Evolutionary conservation across 2,113 vertebrate genomes (phyloP), one percentile per base, ranked within the genome.

Genomic region (Upupa epops): DNA sequence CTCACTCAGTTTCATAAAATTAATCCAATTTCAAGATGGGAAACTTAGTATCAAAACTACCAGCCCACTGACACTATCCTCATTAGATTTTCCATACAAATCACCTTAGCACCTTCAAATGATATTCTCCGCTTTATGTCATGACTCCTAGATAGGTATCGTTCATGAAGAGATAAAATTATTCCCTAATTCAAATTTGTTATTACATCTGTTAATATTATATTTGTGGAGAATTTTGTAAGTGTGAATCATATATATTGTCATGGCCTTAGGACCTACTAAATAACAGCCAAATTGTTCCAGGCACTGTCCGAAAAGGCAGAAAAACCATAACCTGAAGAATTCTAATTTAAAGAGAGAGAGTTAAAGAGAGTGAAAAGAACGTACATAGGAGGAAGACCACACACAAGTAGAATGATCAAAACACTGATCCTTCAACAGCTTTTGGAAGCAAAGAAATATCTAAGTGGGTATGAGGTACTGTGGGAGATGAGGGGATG

Each of bases 291-390:
- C 51, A 76, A 34, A 66, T 25, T 54, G 2, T 66, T 73, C 25
- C 21, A 77, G 37, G 17, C 17, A 46, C 6, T 72, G 22, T 72
- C 76, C 56, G 58, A 69, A 79, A 46, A 54, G 8, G 32, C 17
- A 73, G 51, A 65, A 73, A 36, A 63, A 45, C 20, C 42, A 11
- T 8, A 63, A 36, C 18, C 20, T 42, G 9, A 64, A 86, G 14
- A 81, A 34, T 11, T 74, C 58, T 59, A 19, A 75, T 7, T 64
- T 56, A 20, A 29, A 76, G 36, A 32, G n/a, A 52, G 6, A 26
- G 45, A 58, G 7, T 20, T 59, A 37, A 6, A 52, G 6, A 26
- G 45, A 58, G 7, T 20, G 59, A 37, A 6, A 5, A 1, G 0
- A 5, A 1, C 4, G 21, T 9, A 42, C 11, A 6, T 9, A 3